Evolutionary conservation across 2,888 invertebrate species (phyloP).

Genomic region (Macaria notata): DNA sequence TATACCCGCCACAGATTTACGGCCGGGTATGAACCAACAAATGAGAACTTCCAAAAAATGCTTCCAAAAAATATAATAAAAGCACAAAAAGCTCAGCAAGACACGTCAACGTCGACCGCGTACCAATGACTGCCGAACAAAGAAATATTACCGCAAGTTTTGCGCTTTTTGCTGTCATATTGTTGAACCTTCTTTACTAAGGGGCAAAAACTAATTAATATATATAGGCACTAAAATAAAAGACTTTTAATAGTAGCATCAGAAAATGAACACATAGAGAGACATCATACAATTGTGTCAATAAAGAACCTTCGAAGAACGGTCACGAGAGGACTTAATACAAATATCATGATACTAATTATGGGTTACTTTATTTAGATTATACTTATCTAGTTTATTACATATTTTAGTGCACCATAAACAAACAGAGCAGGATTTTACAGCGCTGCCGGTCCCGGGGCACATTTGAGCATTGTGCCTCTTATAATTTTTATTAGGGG

Average conservation of each 20-base stretch:
- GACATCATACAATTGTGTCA: conserved; percentile 52
- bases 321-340: conserved; percentile 52
- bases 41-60: conserved; percentile 76
- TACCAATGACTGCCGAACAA: conserved; percentile 77
- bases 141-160: conserved; percentile 74
- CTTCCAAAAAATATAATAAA: conserved; percentile 77
- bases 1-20: conserved; percentile 71
- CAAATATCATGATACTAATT: conserved; percentile 74
- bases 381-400: conserved; percentile 82
- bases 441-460: conserved; percentile 74
- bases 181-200: not conserved
- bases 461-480: conserved; percentile 79
- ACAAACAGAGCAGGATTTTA: conserved; percentile 81
- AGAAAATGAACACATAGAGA: conserved; percentile 26
- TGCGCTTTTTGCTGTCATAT: conserved; percentile 52
- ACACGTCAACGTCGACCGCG: conserved; percentile 69
- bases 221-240: conserved; percentile 30
- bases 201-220: not conserved
- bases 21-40: conserved; percentile 77
- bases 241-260: conserved; percentile 21
- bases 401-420: conserved; percentile 81
- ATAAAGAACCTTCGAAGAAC: conserved; percentile 47
- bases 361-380: conserved; percentile 78
- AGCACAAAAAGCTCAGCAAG: conserved; percentile 75
- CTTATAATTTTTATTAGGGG: conserved; percentile 83